These are phyloP conservation scores for Corapipo altera DNA, from an alignment of 2,113 vertebrate species.

Conservation along the genomic window DNA sequence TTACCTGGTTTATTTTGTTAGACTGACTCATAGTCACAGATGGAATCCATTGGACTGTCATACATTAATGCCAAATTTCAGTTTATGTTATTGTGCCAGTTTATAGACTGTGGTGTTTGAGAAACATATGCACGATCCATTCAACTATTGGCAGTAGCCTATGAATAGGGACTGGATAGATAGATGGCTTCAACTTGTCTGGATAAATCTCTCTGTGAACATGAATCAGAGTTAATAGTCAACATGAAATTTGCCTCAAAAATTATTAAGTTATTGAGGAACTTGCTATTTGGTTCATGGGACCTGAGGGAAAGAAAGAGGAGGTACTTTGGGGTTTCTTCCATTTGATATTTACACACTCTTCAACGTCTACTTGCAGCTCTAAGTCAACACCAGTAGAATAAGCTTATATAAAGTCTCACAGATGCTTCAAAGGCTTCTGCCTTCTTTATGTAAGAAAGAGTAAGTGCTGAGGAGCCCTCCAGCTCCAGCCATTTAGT, in stretches of 20 bases:
- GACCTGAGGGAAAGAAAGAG: background rate
- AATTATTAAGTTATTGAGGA: background rate
- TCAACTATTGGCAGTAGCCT: background rate
- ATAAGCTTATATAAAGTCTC: background rate
- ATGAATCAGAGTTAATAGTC: background rate
- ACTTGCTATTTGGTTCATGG: background rate
- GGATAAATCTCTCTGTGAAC: background rate
- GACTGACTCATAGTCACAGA: background rate
- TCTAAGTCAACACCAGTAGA: background rate
- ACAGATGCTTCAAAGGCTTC: background rate
- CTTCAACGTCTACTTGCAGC: background rate
- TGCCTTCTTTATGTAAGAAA: background rate
- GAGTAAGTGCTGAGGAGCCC: background rate
- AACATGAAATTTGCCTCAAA: background rate
- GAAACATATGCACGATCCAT: background rate
- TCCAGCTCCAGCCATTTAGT: background rate
- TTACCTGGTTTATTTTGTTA: background rate
- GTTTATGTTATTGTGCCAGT: background rate
- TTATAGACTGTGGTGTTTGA: background rate
- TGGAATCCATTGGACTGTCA: background rate
- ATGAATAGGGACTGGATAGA: background rate
- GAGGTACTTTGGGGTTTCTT: background rate
- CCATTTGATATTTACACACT: background rate
- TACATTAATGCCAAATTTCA: slow-evolving; percentile 3
- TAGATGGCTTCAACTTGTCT: background rate